Conservation (phyloP, 1,140 invertebrate species). For the Ephestia elutella region DNA sequence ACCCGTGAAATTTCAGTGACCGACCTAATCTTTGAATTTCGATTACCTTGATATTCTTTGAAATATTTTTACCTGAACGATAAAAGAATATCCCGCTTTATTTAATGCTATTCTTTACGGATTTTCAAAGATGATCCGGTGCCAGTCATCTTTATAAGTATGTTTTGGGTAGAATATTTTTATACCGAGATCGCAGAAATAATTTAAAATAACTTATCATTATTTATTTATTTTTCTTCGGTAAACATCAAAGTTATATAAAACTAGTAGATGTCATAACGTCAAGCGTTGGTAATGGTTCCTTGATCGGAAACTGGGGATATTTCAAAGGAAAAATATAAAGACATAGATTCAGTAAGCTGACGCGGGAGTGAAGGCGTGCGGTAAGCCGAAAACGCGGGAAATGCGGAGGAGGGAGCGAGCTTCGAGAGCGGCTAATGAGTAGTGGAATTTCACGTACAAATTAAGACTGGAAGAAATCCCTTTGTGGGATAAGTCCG, state of each 20-base stretch:
- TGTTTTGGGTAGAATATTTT: no score
- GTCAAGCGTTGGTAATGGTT: neutral
- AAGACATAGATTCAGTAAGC: neutral
- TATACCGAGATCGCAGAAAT: no score
- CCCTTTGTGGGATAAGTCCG: no score
- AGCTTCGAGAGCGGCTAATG: neutral
- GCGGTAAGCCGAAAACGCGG: neutral
- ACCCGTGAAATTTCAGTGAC: conserved; percentile 23
- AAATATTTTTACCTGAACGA: conserved; percentile 22
- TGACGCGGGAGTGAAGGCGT: neutral
- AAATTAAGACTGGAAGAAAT: no score
- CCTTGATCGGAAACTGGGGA: neutral
- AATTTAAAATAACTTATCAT: no score
- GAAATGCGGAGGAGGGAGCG: neutral
- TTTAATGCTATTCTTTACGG: conserved; percentile 3
- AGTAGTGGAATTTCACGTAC: neutral
- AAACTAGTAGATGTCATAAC: neutral
- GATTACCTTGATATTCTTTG: conserved; percentile 22
- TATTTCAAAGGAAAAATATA: neutral
- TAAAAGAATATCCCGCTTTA: conserved; percentile 13
- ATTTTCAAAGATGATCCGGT: neutral
- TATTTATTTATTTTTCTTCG: no score
- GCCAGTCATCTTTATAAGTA: neutral
- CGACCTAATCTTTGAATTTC: conserved; percentile 17
- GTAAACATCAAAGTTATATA: no score